A percentile compares a stretch with the other conserved stretches of the same genome.
These are phyloP conservation scores for Saguinus imperator DNA, from an alignment of 2,113 vertebrate genomes.

Conservation along the genomic window DNA sequence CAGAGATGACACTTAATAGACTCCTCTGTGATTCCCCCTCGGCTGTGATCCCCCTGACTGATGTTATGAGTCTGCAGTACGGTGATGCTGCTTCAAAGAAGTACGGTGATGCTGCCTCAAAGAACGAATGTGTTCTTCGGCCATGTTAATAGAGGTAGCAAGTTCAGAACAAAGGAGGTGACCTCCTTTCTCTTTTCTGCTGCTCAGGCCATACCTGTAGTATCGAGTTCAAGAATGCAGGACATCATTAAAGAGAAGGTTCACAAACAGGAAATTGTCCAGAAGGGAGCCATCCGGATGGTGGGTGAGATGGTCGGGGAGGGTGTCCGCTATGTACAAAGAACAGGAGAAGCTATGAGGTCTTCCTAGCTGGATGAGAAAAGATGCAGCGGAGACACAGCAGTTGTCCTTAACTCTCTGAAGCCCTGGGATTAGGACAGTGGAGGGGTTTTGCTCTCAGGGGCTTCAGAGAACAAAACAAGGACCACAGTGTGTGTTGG, in stretches of 20 bases:
- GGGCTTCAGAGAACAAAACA: not conserved
- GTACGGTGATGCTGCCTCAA: fast-evolving
- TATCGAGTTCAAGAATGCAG: not conserved
- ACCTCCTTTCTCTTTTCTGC: not conserved
- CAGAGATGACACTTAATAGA: not conserved
- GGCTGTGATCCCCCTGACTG: fast-evolving
- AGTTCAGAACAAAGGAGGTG: not conserved
- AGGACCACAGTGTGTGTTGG: not conserved
- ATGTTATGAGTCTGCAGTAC: fast-evolving
- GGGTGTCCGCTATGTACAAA: not conserved
- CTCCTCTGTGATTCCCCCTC: not conserved
- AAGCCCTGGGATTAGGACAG: not conserved
- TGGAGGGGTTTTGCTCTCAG: not conserved
- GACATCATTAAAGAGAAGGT: not conserved
- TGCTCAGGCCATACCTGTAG: not conserved
- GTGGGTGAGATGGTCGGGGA: fast-evolving
- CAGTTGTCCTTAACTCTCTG: not conserved
- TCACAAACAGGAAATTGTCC: too few species aligned
- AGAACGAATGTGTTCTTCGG: not conserved
- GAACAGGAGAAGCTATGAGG: not conserved
- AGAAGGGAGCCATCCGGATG: not conserved
- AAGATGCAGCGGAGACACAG: not conserved
- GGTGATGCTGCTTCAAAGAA: fast-evolving
- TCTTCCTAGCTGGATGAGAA: not conserved
- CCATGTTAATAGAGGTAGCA: not conserved